Evolutionary conservation across 1,140 invertebrate species (phyloP), one percentile per base, ranked within the genome.

Genomic region (Maniola jurtina): DNA sequence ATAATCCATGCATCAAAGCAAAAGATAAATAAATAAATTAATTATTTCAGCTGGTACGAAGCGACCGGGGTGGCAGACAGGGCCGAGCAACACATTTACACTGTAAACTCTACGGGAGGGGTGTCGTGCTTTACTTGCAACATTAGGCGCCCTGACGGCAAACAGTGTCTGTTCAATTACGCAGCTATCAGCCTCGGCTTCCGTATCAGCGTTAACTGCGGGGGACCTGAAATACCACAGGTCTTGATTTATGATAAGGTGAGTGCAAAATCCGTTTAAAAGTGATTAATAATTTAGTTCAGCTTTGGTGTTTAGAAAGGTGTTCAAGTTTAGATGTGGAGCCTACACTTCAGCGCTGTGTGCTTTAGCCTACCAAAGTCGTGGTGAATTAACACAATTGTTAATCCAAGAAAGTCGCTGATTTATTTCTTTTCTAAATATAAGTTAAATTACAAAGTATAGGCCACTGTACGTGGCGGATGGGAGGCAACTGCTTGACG

Each of bases 121-220:
- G 80, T 92, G 0, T 78, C 84, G 6, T 95, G 94, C 81, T 91
- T 95, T 68, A 94, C 93, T 13, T 95, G 94, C 75, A 79, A 88
- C 16, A 77, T 93, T 11, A 78, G 84, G 14, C 70, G 85, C 47
- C 89, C 89, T 6, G 92, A 93, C 42, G 91, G 87, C 2, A 91
- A 83, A 15, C 78, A 87, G 6, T 95, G 94, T 83, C 87, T 96
- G 72, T 94, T 94, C 85, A 93, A 95, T 76, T 93, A 94, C 7
- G 95, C 93, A 0, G 92, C 92, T 34, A 94, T 98, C 71, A 96
- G 95, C 77, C 92, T 90, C 40, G 92, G 93, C 57, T 93, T 92
- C 0, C 93, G 94, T 77, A 95, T 96, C 78, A 92, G 94, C 4
- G 88, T 97, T 47, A 94, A 93, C 54, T 98, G 97, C 79, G 92